These are phyloP conservation scores for Gyrodactylus salaris DNA, from an alignment of 1,140 invertebrate species.

Conservation along the genomic window DNA sequence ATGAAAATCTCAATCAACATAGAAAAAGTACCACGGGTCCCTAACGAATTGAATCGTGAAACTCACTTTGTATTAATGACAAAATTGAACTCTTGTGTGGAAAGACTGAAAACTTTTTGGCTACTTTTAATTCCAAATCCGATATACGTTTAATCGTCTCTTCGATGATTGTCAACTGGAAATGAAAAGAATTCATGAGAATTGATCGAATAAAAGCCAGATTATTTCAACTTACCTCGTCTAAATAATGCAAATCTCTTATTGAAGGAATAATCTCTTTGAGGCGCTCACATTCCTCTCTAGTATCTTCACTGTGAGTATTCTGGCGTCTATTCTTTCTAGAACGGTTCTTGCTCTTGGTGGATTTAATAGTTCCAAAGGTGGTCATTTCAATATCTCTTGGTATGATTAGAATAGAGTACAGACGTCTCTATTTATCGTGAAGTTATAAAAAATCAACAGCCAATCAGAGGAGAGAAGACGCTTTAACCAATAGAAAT, in stretches of 20 bases:
- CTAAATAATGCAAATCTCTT: background rate
- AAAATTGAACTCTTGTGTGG: background rate
- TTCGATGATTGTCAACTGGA: background rate
- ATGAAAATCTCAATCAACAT: background rate
- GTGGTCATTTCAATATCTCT: too few species aligned
- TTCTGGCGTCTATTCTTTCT: too few species aligned
- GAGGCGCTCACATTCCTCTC: background rate
- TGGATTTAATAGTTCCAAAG: too few species aligned
- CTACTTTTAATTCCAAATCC: background rate
- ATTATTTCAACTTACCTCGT: background rate
- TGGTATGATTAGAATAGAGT: too few species aligned
- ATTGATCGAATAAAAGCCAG: background rate
- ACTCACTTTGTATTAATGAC: background rate
- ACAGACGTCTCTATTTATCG: too few species aligned
- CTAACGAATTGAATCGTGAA: background rate
- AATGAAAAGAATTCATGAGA: background rate
- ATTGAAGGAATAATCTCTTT: background rate
- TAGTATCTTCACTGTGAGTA: too few species aligned
- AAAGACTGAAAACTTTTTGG: background rate
- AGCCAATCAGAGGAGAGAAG: too few species aligned
- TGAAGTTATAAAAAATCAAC: too few species aligned
- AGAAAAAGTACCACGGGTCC: background rate
- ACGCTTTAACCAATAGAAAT: too few species aligned
- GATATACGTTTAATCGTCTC: background rate
- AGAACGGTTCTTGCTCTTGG: too few species aligned